Conservation (phyloP, 2,113 vertebrate genomes). For the Trematocara stigmaticum region DNA sequence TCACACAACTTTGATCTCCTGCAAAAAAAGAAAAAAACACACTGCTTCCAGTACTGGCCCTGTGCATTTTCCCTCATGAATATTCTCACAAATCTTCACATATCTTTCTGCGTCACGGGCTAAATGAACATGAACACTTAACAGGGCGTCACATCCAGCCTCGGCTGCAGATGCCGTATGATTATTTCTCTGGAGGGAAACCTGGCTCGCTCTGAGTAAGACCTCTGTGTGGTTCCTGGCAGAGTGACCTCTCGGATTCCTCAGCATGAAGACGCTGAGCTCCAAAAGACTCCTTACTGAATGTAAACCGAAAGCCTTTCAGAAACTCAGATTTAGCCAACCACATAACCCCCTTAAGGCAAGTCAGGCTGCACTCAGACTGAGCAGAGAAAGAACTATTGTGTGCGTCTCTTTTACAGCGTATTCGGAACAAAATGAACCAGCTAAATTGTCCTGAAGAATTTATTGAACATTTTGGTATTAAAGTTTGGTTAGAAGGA, state of each 20-base stretch:
- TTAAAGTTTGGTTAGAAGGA: not conserved
- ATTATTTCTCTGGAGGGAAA: not conserved
- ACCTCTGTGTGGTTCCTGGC: constrained; percentile 32
- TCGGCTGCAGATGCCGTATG: not conserved
- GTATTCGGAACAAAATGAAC: constrained; percentile 16
- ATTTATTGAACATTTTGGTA: not conserved
- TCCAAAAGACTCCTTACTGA: not conserved
- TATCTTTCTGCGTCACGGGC: not conserved
- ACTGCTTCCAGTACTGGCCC: not conserved
- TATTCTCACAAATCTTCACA: not conserved
- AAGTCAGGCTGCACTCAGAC: not conserved
- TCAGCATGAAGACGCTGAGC: not conserved
- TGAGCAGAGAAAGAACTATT: constrained; percentile 11
- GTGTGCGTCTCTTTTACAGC: not conserved
- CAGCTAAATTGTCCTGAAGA: not conserved
- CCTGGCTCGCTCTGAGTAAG: not conserved
- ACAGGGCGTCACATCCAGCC: not conserved
- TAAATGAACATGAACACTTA: not conserved
- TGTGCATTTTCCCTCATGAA: not conserved
- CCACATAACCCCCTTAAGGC: constrained; percentile 1
- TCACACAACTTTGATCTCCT: not conserved
- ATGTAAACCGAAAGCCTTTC: constrained; percentile 16
- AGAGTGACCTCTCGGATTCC: constrained; percentile 13
- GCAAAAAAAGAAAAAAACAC: not conserved
- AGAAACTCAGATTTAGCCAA: constrained; percentile 16